Conservation (phyloP, 1,140 invertebrate genomes). For the Zaprionus inermis region DNA sequence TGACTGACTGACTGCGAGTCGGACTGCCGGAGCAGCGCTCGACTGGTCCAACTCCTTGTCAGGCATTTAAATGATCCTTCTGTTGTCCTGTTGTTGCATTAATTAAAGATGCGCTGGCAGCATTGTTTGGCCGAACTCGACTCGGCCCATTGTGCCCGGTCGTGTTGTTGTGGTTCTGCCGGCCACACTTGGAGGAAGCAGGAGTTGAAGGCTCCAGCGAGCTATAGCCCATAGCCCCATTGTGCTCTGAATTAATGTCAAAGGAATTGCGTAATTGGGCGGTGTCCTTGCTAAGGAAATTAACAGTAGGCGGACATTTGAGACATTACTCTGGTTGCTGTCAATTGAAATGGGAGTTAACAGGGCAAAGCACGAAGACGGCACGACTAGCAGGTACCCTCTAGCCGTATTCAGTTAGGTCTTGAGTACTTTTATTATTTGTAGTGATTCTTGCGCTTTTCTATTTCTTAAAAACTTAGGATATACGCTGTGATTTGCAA, state of each 20-base stretch:
- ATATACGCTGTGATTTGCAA: too few species aligned
- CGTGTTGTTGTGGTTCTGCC: slow-evolving; percentile 17
- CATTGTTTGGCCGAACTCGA: slow-evolving; percentile 43
- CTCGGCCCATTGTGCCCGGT: slow-evolving; percentile 15
- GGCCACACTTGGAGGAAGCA: not conserved
- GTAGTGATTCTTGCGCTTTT: too few species aligned
- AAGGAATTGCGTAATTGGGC: slow-evolving; percentile 57
- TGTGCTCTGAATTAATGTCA: slow-evolving; percentile 65
- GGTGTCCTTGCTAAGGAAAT: slow-evolving; percentile 34
- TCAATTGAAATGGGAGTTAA: slow-evolving; percentile 9
- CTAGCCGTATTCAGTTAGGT: not conserved
- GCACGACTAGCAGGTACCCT: not conserved
- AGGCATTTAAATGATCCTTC: slow-evolving; percentile 56
- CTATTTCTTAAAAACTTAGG: too few species aligned
- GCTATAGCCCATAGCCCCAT: too few species aligned
- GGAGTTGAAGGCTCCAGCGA: not conserved
- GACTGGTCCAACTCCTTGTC: slow-evolving; percentile 25
- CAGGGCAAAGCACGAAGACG: too few species aligned
- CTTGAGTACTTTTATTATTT: not conserved
- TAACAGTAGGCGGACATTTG: slow-evolving; percentile 32
- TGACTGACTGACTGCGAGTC: slow-evolving; percentile 13
- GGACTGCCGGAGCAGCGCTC: not conserved
- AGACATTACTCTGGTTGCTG: not conserved
- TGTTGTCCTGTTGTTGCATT: slow-evolving; percentile 47
- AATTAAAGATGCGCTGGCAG: slow-evolving; percentile 68